Conservation (phyloP, 2,113 vertebrate genomes). For the Spea multiplicata region DNA sequence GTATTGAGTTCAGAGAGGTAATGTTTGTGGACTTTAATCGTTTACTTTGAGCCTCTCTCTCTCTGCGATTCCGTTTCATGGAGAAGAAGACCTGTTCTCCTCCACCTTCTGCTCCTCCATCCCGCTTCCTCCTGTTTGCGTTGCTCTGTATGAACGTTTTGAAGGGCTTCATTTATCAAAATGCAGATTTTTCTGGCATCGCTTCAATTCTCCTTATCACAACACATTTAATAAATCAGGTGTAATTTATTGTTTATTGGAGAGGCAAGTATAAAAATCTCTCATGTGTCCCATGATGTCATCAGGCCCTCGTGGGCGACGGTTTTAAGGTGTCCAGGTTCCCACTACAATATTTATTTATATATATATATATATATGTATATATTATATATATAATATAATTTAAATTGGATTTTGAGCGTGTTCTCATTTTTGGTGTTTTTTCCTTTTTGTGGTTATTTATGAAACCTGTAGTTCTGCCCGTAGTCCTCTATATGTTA, state of each 20-base stretch:
- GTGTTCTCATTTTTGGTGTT: too few species aligned
- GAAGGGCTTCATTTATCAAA: background rate
- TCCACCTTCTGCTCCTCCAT: background rate
- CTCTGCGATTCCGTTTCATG: background rate
- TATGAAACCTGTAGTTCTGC: too few species aligned
- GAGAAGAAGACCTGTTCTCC: background rate
- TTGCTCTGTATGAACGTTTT: background rate
- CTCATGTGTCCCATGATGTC: background rate
- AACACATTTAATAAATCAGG: constrained; percentile 1
- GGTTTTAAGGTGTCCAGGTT: too few species aligned
- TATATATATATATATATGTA: too few species aligned
- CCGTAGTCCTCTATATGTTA: too few species aligned
- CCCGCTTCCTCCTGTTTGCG: background rate
- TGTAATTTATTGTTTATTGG: background rate
- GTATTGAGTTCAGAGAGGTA: background rate
- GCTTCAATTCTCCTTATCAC: background rate
- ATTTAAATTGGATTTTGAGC: too few species aligned
- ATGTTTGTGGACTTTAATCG: background rate
- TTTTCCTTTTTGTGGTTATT: too few species aligned
- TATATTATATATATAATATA: too few species aligned
- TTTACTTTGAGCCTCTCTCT: background rate
- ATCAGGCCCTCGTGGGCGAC: background rate
- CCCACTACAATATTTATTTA: too few species aligned
- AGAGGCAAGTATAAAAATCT: background rate
- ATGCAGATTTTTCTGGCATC: background rate